Evolutionary conservation across 1,140 invertebrate genomes (phyloP).

Genomic region (Lethrus apterus): DNA sequence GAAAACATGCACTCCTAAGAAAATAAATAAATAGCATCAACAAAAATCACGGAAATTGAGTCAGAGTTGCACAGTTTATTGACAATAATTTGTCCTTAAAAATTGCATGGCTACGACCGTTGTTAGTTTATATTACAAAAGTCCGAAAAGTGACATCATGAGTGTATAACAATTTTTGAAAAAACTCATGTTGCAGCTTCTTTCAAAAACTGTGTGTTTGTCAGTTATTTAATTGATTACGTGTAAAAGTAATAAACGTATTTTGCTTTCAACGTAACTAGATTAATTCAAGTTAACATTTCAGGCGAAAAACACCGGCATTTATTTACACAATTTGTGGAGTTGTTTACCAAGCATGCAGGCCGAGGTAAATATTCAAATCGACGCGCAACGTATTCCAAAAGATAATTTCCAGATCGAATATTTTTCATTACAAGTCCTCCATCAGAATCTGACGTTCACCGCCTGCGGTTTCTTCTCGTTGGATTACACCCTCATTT

Average conservation of each 20-base stretch:
- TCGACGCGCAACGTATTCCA: neutral
- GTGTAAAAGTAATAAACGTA: neutral
- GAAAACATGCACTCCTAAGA: no score
- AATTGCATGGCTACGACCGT: no score
- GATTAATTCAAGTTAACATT: neutral
- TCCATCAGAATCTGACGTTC: constrained; percentile 16
- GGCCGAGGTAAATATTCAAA: constrained; percentile 13
- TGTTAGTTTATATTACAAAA: no score
- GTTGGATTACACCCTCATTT: constrained; percentile 18
- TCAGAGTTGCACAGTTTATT: no score
- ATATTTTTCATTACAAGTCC: constrained; percentile 20
- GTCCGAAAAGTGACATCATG: no score
- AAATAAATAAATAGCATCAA: no score
- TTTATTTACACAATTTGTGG: constrained; percentile 19
- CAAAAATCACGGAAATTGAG: no score
- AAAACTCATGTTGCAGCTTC: no score
- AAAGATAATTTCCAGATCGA: constrained; percentile 13
- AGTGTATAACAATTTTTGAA: no score
- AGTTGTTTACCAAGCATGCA: constrained; percentile 1
- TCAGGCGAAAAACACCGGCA: constrained; percentile 17
- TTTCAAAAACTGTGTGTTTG: no score
- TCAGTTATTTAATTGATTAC: neutral
- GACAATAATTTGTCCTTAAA: no score
- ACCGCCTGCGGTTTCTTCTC: constrained; percentile 18
- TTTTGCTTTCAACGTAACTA: neutral